Percentiles rank a stretch among this genome's conserved stretches.
These are phyloP conservation scores for Sparus aurata DNA, from an alignment of 2,797 vertebrate species.

Conservation along the genomic window DNA sequence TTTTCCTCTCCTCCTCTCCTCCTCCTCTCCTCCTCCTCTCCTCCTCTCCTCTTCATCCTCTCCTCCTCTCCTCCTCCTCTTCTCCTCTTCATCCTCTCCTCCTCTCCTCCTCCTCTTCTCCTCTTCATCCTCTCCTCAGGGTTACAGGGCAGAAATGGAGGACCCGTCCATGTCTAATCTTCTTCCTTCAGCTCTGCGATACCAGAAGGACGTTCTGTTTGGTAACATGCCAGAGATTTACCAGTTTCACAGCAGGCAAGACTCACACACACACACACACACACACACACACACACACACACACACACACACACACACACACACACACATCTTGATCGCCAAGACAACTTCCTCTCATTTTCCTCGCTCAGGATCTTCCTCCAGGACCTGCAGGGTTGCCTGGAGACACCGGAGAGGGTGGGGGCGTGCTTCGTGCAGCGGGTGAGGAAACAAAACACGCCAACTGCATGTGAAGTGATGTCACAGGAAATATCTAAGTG, in stretches of 20 bases:
- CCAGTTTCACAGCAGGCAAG: constrained; percentile 96
- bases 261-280: constrained; percentile 31
- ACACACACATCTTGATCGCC: constrained; percentile 18
- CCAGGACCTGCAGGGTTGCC: constrained; percentile 92
- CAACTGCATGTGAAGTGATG: neutral
- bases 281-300: constrained; percentile 32
- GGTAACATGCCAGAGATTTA: constrained; percentile 99
- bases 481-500: constrained; percentile 1
- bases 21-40: too few relatives aligned
- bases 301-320: constrained; percentile 39
- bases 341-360: constrained; percentile 43
- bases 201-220: constrained; percentile 94
- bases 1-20: neutral
- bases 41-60: neutral
- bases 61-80: neutral
- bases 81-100: neutral
- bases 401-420: constrained; percentile 91
- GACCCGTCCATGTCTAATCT: constrained; percentile 91
- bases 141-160: constrained; percentile 97
- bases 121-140: constrained; percentile 80
- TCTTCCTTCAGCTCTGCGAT: constrained; percentile 89
- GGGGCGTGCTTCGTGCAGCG: constrained; percentile 93
- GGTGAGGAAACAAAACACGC: constrained; percentile 80
- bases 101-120: neutral
- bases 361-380: constrained; percentile 90